Conservation (phyloP, 1,140 invertebrate genomes). For the Brachionus rotundiformis region DNA sequence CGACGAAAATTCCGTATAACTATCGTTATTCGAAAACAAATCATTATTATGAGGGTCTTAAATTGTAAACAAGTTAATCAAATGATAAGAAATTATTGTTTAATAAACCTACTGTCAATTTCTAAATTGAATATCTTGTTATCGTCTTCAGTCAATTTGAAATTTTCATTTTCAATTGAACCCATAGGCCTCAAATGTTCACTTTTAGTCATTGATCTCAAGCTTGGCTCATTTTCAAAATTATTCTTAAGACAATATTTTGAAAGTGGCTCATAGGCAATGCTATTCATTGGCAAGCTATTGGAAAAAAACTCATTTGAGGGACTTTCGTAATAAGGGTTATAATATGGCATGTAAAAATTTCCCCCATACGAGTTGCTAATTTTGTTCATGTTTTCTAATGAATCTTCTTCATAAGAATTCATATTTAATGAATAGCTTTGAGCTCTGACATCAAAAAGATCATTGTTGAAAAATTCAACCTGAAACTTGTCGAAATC, state of each 20-base stretch:
- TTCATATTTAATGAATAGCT: neutral
- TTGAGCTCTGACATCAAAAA: neutral
- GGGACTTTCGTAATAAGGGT: neutral
- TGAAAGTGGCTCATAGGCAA: neutral
- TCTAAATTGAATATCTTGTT: slow-evolving; percentile 40
- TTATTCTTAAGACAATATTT: neutral
- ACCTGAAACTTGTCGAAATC: slow-evolving; percentile 21
- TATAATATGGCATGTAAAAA: neutral
- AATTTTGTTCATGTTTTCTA: slow-evolving; percentile 3
- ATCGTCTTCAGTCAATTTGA: neutral
- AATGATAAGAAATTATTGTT: neutral
- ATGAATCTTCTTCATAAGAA: neutral
- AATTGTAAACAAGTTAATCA: neutral
- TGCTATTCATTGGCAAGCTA: neutral
- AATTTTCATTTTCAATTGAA: neutral
- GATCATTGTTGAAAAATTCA: slow-evolving; percentile 20
- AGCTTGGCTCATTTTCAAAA: neutral
- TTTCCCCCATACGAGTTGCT: slow-evolving; percentile 27
- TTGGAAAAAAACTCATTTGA: neutral
- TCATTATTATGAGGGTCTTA: neutral
- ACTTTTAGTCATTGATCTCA: neutral
- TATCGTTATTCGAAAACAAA: neutral
- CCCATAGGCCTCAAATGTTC: neutral
- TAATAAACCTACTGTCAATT: slow-evolving; percentile 14
- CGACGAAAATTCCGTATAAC: neutral